A percentile compares a stretch with the other conserved stretches of the same genome.
Evolutionary conservation across 1,140 invertebrate species (phyloP).

Genomic region (Geopemphigus sp.): DNA sequence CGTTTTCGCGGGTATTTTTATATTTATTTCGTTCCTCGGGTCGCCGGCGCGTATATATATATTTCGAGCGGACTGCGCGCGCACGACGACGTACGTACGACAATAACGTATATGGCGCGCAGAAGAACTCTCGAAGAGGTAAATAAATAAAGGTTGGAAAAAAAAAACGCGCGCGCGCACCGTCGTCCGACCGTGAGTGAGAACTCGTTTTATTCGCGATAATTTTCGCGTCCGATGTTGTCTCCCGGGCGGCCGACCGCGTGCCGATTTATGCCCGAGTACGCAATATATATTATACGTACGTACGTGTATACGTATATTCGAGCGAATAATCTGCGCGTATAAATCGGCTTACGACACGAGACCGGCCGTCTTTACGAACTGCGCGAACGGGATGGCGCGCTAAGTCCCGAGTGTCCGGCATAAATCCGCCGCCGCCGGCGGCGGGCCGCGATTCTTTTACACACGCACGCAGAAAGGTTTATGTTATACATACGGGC

Average conservation of each 20-base stretch:
- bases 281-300: too few relatives aligned
- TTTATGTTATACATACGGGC: too few relatives aligned
- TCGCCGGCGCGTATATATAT: too few relatives aligned
- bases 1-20: too few relatives aligned
- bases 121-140: not conserved
- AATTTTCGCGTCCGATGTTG: conserved; percentile 43
- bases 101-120: not conserved
- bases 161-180: too few relatives aligned
- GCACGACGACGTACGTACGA: not conserved
- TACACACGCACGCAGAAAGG: too few relatives aligned
- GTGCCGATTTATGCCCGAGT: conserved; percentile 7
- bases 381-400: too few relatives aligned
- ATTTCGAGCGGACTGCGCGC: too few relatives aligned
- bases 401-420: not conserved
- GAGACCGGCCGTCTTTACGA: not conserved
- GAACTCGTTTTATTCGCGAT: conserved; percentile 42
- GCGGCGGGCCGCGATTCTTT: too few relatives aligned
- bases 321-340: conserved; percentile 6
- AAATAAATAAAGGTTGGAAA: not conserved
- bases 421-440: conserved; percentile 13
- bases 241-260: conserved; percentile 8
- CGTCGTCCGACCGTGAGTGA: too few relatives aligned
- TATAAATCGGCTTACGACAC: conserved; percentile 36
- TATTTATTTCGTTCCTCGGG: too few relatives aligned
- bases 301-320: not conserved